Evolutionary conservation across 2,888 invertebrate genomes (phyloP), one percentile per base, ranked within the genome.

Genomic region (Colletes collaris): DNA sequence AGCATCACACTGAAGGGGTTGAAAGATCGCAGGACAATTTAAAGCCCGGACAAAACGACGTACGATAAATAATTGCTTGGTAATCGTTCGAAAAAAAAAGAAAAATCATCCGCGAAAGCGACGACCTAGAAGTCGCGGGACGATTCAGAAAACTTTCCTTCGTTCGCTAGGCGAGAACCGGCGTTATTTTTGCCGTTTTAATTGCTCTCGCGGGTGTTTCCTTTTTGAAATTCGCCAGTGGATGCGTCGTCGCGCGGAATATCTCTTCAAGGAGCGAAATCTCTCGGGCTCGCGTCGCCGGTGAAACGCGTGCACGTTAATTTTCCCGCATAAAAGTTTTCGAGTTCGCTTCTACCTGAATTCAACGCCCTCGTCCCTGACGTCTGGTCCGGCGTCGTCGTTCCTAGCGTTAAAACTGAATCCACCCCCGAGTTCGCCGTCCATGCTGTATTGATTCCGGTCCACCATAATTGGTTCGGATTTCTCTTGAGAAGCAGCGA

Each of bases 371-470:
- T 87, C 86, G 70, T 92, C 88, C 81, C 89, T 86, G 67, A 90
- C 86, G 67, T 82, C 89, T 13, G 90, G 84, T 76, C 88, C 76
- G 55, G 78, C 87, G 63, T 89, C 87, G 16, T 86, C 86, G 58
- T 82, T 86, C 59, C 77, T 81, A 40, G 68, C 75, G 44, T 79
- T 71, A 71, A 85, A 85, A 63, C 78, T 79, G 74, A 87, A 87
- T 70, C 81, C 84, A 52, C 84, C 85, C 40, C 76, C 78, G 53
- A 80, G 69, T n/a, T 88, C 86, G 44, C 82, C 81, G 66, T 81
- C 87, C 85, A 87, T 86, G 66, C 81, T 89, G 79, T 92, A 91
- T 80, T 91, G 90, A 86, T 90, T 91, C 62, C 88, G 88, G 75
- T 90, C 86, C 63, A 87, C 85, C 76, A 86, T 84, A 73, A 90